phyloP scores from a whole-genome alignment of 2,113 vertebrate species.

The Macquaria australasica region DNA sequence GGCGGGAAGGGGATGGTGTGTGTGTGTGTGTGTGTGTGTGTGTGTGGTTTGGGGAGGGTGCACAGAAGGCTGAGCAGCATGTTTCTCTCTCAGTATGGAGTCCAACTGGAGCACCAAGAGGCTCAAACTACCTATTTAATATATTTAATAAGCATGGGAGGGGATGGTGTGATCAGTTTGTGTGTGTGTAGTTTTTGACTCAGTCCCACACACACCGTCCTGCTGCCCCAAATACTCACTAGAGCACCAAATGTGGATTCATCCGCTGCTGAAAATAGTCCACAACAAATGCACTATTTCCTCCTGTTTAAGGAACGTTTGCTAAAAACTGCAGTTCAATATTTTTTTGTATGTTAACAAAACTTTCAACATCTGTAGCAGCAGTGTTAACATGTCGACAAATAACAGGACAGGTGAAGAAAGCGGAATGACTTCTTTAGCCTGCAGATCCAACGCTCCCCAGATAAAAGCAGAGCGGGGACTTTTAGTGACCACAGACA shows the following conservation, averaged over 20 bases:
- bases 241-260: neutral
- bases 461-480: neutral
- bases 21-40: constrained; percentile 14
- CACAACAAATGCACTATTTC: neutral
- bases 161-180: neutral
- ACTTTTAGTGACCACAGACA: neutral
- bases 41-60: neutral
- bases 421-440: neutral
- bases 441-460: neutral
- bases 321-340: too few species aligned
- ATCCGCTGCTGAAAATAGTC: neutral
- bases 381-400: neutral
- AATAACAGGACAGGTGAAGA: neutral
- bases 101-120: constrained; percentile 38
- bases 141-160: constrained; percentile 42
- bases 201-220: neutral
- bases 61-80: constrained; percentile 62
- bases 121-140: constrained; percentile 38
- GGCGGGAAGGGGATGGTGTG: constrained; percentile 1
- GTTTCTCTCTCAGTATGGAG: constrained; percentile 34
- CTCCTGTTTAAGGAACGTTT: too few species aligned
- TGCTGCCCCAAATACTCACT: neutral
- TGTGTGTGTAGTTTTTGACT: constrained; percentile 1
- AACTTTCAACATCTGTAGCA: too few species aligned
- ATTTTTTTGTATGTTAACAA: neutral